Conservation (phyloP, 2,888 invertebrate species). For the Andrena praecox region DNA sequence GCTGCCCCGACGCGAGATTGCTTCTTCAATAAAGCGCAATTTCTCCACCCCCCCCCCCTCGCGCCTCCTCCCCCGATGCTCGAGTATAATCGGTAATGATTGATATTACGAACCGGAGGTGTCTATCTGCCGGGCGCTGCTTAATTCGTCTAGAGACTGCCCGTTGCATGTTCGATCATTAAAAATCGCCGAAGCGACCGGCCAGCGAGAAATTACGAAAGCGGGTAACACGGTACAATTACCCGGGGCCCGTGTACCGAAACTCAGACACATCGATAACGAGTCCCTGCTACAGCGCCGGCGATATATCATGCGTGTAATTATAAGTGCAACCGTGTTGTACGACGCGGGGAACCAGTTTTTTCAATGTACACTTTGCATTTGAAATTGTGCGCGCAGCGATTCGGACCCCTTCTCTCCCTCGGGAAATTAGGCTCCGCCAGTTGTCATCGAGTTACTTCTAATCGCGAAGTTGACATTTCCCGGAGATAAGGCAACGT, state of each 20-base stretch:
- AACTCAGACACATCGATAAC: slow-evolving; percentile 37
- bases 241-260: not conserved
- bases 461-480: slow-evolving; percentile 36
- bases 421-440: not conserved
- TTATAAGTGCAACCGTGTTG: slow-evolving; percentile 48
- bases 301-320: slow-evolving; percentile 49
- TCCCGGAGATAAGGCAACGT: slow-evolving; percentile 11
- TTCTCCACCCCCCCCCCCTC: not conserved
- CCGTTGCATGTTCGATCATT: not conserved
- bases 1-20: slow-evolving; percentile 15
- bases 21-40: slow-evolving; percentile 36
- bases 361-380: slow-evolving; percentile 51
- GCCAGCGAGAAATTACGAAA: slow-evolving; percentile 26
- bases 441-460: slow-evolving; percentile 42
- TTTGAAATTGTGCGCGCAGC: slow-evolving; percentile 32
- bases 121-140: not conserved
- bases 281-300: slow-evolving; percentile 16
- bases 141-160: not conserved
- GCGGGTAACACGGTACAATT: slow-evolving; percentile 2
- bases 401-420: not conserved
- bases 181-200: not conserved
- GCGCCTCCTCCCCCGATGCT: not conserved
- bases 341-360: slow-evolving; percentile 43
- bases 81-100: slow-evolving; percentile 28
- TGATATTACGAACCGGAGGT: slow-evolving; percentile 11